phyloP scores from a whole-genome alignment of 92 coral and sea anemone species.

The Paramuricea clavata region DNA sequence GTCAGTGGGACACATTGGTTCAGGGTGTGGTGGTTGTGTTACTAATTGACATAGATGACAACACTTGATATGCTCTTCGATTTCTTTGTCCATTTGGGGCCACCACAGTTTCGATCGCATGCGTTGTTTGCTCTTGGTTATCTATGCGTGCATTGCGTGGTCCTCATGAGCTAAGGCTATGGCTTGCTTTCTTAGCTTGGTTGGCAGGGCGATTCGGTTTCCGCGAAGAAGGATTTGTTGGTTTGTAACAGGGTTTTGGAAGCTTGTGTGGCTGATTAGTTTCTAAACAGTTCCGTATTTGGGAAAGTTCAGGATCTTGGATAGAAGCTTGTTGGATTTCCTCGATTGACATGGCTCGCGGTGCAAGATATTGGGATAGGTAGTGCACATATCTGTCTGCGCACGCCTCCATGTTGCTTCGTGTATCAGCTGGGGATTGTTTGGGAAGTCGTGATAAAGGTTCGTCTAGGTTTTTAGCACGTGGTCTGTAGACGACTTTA shows the following conservation, averaged over 20 bases:
- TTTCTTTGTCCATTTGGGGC: constrained; percentile 50
- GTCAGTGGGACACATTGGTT: constrained; percentile 67
- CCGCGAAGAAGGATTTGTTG: constrained; percentile 50
- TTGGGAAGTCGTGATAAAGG: constrained; percentile 50
- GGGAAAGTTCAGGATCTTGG: constrained; percentile 49
- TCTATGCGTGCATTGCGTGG: constrained; percentile 60
- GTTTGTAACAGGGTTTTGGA: constrained; percentile 39
- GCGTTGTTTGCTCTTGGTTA: constrained; percentile 61
- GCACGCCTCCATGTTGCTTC: constrained; percentile 70
- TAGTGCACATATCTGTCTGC: constrained; percentile 65
- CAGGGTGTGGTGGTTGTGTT: constrained; percentile 41
- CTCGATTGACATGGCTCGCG: constrained; percentile 59
- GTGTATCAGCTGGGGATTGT: neutral
- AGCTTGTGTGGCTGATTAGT: constrained; percentile 32
- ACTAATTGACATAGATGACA: constrained; percentile 47
- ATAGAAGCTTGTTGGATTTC: constrained; percentile 54
- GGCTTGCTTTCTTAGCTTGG: constrained; percentile 34
- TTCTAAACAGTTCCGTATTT: constrained; percentile 10
- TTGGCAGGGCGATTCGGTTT: constrained; percentile 50
- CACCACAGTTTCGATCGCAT: constrained; percentile 51
- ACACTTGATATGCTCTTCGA: constrained; percentile 28
- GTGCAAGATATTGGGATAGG: constrained; percentile 39
- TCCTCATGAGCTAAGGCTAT: constrained; percentile 60
- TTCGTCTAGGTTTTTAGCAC: constrained; percentile 57
- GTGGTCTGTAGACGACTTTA: constrained; percentile 60